Base-by-base conservation (phyloP, 2,113 vertebrate genomes). In the Gracilinanus agilis region DNA sequence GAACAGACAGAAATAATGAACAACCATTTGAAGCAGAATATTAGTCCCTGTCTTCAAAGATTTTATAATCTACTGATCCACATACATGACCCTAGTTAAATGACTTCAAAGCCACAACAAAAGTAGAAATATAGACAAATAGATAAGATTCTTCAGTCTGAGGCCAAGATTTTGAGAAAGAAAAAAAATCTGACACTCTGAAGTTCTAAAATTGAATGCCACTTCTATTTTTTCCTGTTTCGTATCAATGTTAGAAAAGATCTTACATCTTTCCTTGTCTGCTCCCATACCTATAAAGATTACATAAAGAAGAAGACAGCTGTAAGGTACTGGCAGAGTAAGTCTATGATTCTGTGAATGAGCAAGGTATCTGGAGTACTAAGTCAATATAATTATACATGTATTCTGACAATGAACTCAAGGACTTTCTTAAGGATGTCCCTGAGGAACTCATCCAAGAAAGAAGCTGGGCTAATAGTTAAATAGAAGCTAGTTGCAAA, bases 121-220 rank as follows among this genome's bases (percentile, higher is more conserved):
- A 83, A 7, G n/a, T 40, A 83, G 67, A 83, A 83, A 40, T 6
- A 67, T 13, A 11, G 8, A 67, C 34, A 61, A 29, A 56, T 7
- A 25, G 55, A 61, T 61, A 61, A n/a, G 29, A 83, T 21, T 83
- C 40, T 40, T 40, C n/a, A 83, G 8, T 83, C 19, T 40, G n/a
- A 83, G 16, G n/a, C 34, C 67, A 83, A n/a, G 2, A 83, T 40
- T 40, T 83, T 40, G n/a, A 23, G 67, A 83, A 83, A 83, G 61
- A 91, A 95, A 83, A 1, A 40, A 75, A 90, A 1, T 40, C 67
- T 93, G 16, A 12, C 19, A 34, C 67, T n/a, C 2, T 92, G 11
- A 40, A 55, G 24, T 83, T 34, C 67, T 67, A 90, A 89, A 91
- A 95, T 90, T 90, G 19, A 93, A 95, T 93, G 27, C 91, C 56